Base-by-base conservation (phyloP, 2,888 invertebrate genomes). In the Dynastes grantii region DNA sequence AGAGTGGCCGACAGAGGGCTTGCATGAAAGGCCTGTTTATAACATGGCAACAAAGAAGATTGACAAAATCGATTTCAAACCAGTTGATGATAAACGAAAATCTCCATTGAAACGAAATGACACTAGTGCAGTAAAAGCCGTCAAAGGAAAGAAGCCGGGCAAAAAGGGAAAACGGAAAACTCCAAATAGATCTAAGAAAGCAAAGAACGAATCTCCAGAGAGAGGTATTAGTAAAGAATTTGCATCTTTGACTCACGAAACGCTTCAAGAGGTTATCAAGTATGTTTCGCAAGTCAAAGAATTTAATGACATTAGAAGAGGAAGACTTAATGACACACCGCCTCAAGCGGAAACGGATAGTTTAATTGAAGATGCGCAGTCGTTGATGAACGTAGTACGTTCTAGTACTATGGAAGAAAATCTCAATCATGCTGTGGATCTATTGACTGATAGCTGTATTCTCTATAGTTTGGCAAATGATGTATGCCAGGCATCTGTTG, bases 21-120 rank as follows among this genome's bases (percentile, higher is more conserved):
- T 85, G 80, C 86, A 86, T 80, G 86, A 89, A 67, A 90, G 89
- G 37, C 86, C 86, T 1, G 85, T 84, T 65, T 88, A 85, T 80
- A 86, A 88, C 75, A 81, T 84, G 40, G 77, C 82, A 22, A 86
- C 87, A 0, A 83, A 85, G 53, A 84, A 84, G 79, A 83, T 88
- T n/a, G 86, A 86, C 80, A 83, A 85, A 71, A 84, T 86, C 68
- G 86, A 86, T 78, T 83, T 82, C 65, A 73, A 58, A 45, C 40
- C 58, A 8, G 61, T 27, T 0, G 73, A 73, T 11, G 73, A 73
- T 27, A 73, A 73, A 58, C 73, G 83, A 82, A 6, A 80, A 78
- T 29, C 77, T 49, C n/a, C 76, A 53, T 22, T 63, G 76, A 61
- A 65, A 11, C 37, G 27, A 55, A 75, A 58, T 37, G 63, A 63